Conservation (phyloP, 2,888 invertebrate genomes). For the Acrobeloides nanus region DNA sequence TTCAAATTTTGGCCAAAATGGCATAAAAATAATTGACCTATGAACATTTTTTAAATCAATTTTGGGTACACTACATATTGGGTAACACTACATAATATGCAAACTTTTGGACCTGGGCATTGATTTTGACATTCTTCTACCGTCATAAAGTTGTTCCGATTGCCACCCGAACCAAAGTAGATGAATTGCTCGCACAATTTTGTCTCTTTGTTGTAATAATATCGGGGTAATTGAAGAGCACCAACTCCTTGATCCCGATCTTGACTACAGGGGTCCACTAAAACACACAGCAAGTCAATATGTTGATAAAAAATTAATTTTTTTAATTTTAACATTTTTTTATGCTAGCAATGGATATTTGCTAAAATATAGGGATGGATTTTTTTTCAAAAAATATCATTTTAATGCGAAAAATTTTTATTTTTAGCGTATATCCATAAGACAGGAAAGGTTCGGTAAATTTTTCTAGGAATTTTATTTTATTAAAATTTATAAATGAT, state of each 20-base stretch:
- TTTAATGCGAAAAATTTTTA: too few species aligned
- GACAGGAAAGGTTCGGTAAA: too few species aligned
- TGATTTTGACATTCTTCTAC: conserved; percentile 45
- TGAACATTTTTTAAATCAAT: too few species aligned
- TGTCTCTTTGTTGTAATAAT: conserved; percentile 41
- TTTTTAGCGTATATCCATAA: too few species aligned
- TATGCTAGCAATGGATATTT: not conserved
- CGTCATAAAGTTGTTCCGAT: conserved; percentile 48
- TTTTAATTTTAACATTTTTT: not conserved
- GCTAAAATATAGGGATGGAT: too few species aligned
- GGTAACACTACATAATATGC: too few species aligned
- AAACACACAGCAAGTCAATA: conserved; percentile 17
- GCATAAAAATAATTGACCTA: too few species aligned
- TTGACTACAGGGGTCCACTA: conserved; percentile 50
- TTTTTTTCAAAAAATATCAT: too few species aligned
- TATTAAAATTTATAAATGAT: too few species aligned
- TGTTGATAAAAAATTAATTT: not conserved
- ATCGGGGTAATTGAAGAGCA: conserved; percentile 39
- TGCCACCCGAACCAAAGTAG: conserved; percentile 51
- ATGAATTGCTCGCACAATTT: conserved; percentile 44
- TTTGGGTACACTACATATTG: too few species aligned
- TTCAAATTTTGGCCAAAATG: too few species aligned
- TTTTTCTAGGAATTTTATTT: too few species aligned
- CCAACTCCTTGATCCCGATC: conserved; percentile 47
- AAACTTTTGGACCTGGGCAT: conserved; percentile 53